Evolutionary conservation across 2,888 invertebrate species (phyloP), one percentile per base, ranked within the genome.

Genomic region (Drosophila tanythrix): DNA sequence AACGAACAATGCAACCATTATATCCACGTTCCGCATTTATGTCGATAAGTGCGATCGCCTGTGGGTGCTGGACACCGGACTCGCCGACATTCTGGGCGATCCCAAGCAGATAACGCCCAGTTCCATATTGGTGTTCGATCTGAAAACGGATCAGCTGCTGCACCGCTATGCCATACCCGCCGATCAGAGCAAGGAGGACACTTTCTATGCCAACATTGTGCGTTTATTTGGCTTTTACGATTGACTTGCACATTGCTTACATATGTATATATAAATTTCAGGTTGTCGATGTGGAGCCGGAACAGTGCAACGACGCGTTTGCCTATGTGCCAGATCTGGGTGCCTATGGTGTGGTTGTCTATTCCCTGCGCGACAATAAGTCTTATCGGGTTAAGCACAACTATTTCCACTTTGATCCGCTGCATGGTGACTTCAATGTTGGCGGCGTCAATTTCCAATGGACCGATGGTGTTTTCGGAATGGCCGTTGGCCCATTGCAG

Each of bases 401-500:
- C 90, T 97, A 95, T 93, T 97, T 97, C 95, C 95, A 96, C 92
- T 97, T 97, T 82, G 97, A 97, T 90, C 97, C 97, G 0, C 92
- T 97, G 29, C 94, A 95, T 85, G 97, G 97, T 3, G 95, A 96
- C 79, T 96, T 96, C 92, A 96, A 95, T 82, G 95, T 97, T 18
- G 96, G 95, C 51, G 97, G 97, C 7, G 94, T 96, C 29, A 95
- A 96, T 90, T 97, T 97, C 95, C 97, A 97, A 91, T 97, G 97
- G 97, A 96, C 96, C 0, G 97, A 97, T 91, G 97, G 97, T 2
- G 94, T 97, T 0, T 97, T 97, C 83, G 96, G 96, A 21, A 90
- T 97, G 76, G 96, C 97, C 2, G 93, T 97, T 25, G 96, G 95
- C 0, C 94, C 94, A 38, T 94, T 94, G 70, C 94, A 94, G 73